These are phyloP conservation scores for Heliconius sara DNA, from an alignment of 2,888 invertebrate genomes.

Conservation along the genomic window DNA sequence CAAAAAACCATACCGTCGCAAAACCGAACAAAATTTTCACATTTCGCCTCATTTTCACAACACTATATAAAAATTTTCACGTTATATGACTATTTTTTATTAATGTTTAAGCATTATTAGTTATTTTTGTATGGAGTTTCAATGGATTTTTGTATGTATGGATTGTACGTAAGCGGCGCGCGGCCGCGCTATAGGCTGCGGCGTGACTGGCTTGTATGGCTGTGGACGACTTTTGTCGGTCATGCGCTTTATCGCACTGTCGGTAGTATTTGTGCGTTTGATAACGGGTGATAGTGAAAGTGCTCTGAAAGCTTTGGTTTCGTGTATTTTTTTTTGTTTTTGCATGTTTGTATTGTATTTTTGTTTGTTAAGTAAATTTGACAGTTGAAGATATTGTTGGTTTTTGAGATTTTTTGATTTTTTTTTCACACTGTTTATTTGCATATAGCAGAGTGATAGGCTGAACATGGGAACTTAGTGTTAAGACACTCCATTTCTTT, in stretches of 20 bases:
- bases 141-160: neutral
- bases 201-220: constrained; percentile 70
- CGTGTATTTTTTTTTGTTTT: neutral
- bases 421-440: neutral
- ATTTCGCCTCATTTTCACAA: constrained; percentile 72
- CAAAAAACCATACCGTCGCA: constrained; percentile 77
- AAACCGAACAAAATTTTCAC: constrained; percentile 75
- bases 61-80: neutral
- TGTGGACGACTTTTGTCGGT: constrained; percentile 55
- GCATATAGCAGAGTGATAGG: neutral
- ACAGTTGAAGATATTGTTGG: neutral
- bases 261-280: constrained; percentile 47
- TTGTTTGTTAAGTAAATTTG: neutral
- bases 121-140: neutral
- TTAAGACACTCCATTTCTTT: no score
- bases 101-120: neutral
- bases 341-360: neutral
- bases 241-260: constrained; percentile 68
- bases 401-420: neutral
- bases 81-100: neutral
- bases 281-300: constrained; percentile 46
- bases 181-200: constrained; percentile 76
- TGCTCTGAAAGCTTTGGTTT: constrained; percentile 12
- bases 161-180: constrained; percentile 63
- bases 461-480: no score